Conservation (phyloP, 1,140 invertebrate species). For the Heterodera carotae region DNA sequence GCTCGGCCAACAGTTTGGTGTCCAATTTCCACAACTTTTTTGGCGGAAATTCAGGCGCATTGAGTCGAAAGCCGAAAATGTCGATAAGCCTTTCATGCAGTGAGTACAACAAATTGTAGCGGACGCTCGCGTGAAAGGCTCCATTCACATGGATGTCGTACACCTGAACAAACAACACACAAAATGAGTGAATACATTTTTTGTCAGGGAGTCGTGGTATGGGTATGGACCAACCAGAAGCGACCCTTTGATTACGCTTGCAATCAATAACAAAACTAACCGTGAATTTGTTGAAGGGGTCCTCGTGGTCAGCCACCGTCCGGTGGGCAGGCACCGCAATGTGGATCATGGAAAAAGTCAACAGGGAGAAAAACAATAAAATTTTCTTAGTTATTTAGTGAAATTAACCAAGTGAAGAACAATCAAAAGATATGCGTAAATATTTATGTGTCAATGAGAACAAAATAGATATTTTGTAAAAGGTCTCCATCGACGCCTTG, state of each 20-base stretch:
- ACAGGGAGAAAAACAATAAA: no score
- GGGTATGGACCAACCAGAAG: no score
- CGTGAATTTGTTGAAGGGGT: conserved; percentile 44
- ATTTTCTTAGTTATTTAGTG: no score
- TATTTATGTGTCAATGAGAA: no score
- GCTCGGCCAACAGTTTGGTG: conserved; percentile 44
- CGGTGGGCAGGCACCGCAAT: conserved; percentile 39
- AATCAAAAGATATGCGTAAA: no score
- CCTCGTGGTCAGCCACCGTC: conserved; percentile 29
- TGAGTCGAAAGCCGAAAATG: conserved; percentile 49
- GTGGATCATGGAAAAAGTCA: conserved; percentile 37
- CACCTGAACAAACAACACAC: conserved; percentile 32
- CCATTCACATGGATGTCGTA: conserved; percentile 55
- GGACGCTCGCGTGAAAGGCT: conserved; percentile 53
- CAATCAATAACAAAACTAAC: no score
- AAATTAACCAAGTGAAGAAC: no score
- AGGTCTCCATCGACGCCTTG: no score
- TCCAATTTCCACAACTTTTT: conserved; percentile 57
- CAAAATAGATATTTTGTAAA: no score
- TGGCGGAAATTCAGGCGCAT: conserved; percentile 49
- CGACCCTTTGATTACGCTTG: no score
- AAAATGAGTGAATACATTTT: conserved; percentile 26
- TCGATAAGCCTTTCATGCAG: conserved; percentile 53
- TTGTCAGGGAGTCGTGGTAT: no score
- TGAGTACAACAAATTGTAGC: conserved; percentile 44